phyloP scores from a whole-genome alignment of 23 tunicate genomes.

The Phallusia fumigata region DNA sequence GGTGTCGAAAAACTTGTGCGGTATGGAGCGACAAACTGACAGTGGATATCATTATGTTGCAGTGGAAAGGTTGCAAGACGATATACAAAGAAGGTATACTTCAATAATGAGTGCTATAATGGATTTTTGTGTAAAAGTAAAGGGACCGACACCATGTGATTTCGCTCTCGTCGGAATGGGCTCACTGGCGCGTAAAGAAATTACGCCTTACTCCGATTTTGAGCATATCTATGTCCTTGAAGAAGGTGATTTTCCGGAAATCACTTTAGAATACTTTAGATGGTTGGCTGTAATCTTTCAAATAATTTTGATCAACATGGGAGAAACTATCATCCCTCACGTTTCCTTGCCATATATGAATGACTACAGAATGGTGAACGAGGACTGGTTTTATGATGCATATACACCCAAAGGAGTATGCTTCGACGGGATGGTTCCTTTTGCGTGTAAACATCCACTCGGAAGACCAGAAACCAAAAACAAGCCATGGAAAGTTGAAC shows the following conservation, averaged over 20 bases:
- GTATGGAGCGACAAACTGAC: not conserved
- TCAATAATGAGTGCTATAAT: slow-evolving; percentile 37
- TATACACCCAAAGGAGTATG: slow-evolving; percentile 41
- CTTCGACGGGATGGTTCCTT: slow-evolving; percentile 51
- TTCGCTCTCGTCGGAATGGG: slow-evolving; percentile 48
- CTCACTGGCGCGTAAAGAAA: slow-evolving; percentile 41
- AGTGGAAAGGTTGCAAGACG: slow-evolving; percentile 10
- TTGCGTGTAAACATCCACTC: slow-evolving; percentile 48
- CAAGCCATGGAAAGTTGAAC: slow-evolving; percentile 35
- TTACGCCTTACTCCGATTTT: slow-evolving; percentile 53
- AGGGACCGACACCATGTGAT: slow-evolving; percentile 53
- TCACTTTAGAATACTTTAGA: slow-evolving; percentile 43
- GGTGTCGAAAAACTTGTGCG: not conserved
- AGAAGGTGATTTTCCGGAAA: slow-evolving; percentile 21
- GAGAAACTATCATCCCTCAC: slow-evolving; percentile 32
- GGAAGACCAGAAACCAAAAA: slow-evolving; percentile 40
- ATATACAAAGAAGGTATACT: slow-evolving; percentile 18
- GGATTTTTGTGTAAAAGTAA: slow-evolving; percentile 19
- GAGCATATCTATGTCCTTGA: slow-evolving; percentile 42
- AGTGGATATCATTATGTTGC: not conserved
- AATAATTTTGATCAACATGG: slow-evolving; percentile 27
- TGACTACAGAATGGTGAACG: not conserved
- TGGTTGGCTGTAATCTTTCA: slow-evolving; percentile 57
- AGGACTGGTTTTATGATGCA: slow-evolving; percentile 52
- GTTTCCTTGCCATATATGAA: slow-evolving; percentile 27